Evolutionary conservation across 2,797 vertebrate species (phyloP), one percentile per base, ranked within the genome.

Genomic region (Betta splendens): DNA sequence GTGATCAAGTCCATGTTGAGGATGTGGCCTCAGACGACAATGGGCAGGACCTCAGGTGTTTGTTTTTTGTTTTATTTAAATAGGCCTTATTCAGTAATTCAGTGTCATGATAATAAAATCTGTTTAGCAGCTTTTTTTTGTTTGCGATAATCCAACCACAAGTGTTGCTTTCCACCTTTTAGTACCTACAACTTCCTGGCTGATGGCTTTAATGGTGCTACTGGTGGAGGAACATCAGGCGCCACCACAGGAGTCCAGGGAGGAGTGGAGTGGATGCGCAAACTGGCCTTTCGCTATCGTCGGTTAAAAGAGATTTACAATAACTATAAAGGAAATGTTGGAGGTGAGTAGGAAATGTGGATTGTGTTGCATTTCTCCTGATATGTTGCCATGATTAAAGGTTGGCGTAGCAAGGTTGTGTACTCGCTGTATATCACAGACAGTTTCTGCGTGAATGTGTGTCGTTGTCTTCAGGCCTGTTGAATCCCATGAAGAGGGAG

Each of bases 221-320:
- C 91, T 7, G 90, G 91, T 1, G 91, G 90, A 0, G 42, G 91
- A 0, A 90, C 92, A 5, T 90, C 93, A 2, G 89, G 92, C 18
- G 89, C 94, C 4, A 85, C 91, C 0, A 58, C 90, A 0, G 96
- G 94, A 0, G 96, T 98, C 12, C 97, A 98, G 64, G 95, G 97
- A 2, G 96, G 96, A 2, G 95, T 97, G 67, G 97, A 99, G 81
- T 99, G 97, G 97, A 99, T 98, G 97, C 93, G 96, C 18, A 99
- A 99, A 33, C 70, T 99, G 86, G 97, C 97, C 6, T 99, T 98
- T 70, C 94, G 97, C 21, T 99, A 99, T 86, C 94, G 96, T 26
- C 89, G 95, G 56, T 94, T 99, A 47, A 94, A 94, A 85, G 96
- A 98, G 84, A 94, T 96, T 86, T 99, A 99, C 74, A 95, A 95